phyloP scores from a whole-genome alignment of 2,797 vertebrate genomes.

The Anguilla marmorata region DNA sequence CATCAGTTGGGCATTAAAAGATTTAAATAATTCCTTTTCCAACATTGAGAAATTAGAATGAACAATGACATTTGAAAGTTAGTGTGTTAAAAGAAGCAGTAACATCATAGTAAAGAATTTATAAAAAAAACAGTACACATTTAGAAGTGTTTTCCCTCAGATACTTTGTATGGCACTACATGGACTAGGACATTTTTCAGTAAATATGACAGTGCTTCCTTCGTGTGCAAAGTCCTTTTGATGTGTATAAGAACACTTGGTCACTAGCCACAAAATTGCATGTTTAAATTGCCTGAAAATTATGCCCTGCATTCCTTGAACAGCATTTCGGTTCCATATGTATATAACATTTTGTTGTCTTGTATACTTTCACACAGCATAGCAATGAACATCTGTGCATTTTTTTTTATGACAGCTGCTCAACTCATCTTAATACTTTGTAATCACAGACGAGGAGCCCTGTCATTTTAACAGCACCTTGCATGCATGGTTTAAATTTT shows the following conservation, averaged over 20 bases:
- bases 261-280: slow-evolving; percentile 5
- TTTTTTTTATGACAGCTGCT: background rate
- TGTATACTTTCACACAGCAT: background rate
- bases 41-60: background rate
- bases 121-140: background rate
- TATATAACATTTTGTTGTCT: background rate
- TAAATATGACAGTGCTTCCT: slow-evolving; percentile 3
- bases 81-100: background rate
- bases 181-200: background rate
- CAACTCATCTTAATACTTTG: background rate
- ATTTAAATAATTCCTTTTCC: background rate
- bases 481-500: background rate
- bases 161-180: background rate
- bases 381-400: background rate
- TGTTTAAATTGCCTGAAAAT: background rate
- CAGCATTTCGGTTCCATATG: background rate
- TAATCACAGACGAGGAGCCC: background rate
- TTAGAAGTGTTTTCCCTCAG: background rate
- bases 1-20: background rate
- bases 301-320: background rate
- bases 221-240: slow-evolving; percentile 6
- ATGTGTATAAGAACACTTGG: background rate
- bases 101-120: slow-evolving; percentile 4
- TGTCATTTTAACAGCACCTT: background rate
- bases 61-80: background rate